Evolutionary conservation across 2,888 invertebrate species (phyloP).

Genomic region (Pherbina coryleti): DNA sequence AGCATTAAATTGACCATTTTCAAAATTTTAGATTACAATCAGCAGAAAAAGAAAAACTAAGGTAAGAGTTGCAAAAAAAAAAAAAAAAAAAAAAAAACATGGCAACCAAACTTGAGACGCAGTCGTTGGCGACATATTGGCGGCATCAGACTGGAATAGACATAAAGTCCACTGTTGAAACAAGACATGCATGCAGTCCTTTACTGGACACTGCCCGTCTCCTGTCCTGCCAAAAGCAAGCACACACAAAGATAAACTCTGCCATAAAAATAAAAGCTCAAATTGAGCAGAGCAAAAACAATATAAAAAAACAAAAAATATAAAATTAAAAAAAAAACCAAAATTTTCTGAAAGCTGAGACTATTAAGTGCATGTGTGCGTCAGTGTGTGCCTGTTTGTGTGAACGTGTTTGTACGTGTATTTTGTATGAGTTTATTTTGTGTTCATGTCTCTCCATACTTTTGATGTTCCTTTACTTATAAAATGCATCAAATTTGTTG

Average conservation of each 20-base stretch:
- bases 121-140: slow-evolving; percentile 27
- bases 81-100: neutral
- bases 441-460: neutral
- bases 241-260: too few species aligned
- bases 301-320: neutral
- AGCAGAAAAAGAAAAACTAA: slow-evolving; percentile 15
- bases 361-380: neutral
- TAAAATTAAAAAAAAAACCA: neutral
- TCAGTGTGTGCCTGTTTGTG: neutral
- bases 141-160: slow-evolving; percentile 19
- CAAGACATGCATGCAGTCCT: neutral
- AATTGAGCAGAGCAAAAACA: neutral
- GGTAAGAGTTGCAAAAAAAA: neutral
- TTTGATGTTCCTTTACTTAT: neutral
- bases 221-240: too few species aligned
- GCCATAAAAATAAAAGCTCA: neutral
- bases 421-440: neutral
- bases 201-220: too few species aligned
- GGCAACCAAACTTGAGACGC: slow-evolving; percentile 22
- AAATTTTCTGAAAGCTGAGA: neutral
- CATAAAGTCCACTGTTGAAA: neutral
- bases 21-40: neutral
- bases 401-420: neutral
- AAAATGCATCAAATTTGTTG: neutral
- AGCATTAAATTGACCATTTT: slow-evolving; percentile 44